phyloP scores from a whole-genome alignment of 2,113 vertebrate species.

The Oostethus manadensis region DNA sequence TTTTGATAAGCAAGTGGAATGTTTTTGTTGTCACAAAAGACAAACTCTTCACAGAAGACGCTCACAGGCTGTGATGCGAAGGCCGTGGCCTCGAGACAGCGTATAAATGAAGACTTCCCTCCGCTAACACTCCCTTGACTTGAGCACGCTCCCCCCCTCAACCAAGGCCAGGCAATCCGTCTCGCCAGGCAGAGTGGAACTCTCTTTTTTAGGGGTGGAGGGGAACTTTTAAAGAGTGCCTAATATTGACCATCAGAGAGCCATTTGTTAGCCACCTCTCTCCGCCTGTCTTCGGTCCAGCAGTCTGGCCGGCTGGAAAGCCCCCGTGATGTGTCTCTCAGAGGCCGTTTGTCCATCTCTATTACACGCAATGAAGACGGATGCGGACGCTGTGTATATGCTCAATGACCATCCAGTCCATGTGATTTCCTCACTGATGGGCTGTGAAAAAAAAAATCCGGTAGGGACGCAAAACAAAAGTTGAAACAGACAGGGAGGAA shows the following conservation, averaged over 20 bases:
- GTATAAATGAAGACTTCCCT: slow-evolving; percentile 51
- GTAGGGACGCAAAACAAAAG: slow-evolving; percentile 1
- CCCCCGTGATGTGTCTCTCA: slow-evolving; percentile 9
- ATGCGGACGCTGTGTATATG: slow-evolving; percentile 29
- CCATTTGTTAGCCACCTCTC: slow-evolving; percentile 31
- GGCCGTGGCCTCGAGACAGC: slow-evolving; percentile 46
- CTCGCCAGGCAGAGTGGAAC: slow-evolving; percentile 14
- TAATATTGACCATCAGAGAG: slow-evolving; percentile 30
- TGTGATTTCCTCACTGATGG: not conserved
- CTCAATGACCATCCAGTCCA: slow-evolving; percentile 47
- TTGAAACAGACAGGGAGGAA: slow-evolving; percentile 25
- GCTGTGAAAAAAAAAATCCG: slow-evolving; percentile 1
- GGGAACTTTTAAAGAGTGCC: slow-evolving; percentile 18
- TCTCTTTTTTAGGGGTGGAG: slow-evolving; percentile 9
- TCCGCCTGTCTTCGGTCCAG: slow-evolving; percentile 21
- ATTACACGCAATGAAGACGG: slow-evolving; percentile 58
- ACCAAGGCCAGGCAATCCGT: slow-evolving; percentile 46
- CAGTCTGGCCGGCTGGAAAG: slow-evolving; percentile 10
- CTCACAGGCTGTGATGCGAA: slow-evolving; percentile 35
- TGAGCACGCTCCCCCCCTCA: slow-evolving; percentile 43
- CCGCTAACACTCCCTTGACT: slow-evolving; percentile 37
- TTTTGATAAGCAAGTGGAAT: no score
- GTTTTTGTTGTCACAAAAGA: not conserved
- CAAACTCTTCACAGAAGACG: not conserved
- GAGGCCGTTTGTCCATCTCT: slow-evolving; percentile 35